A percentile compares a stretch with the other conserved stretches of the same genome.
These are phyloP conservation scores for Metalampra italica DNA, from an alignment of 2,888 invertebrate species.

Conservation along the genomic window DNA sequence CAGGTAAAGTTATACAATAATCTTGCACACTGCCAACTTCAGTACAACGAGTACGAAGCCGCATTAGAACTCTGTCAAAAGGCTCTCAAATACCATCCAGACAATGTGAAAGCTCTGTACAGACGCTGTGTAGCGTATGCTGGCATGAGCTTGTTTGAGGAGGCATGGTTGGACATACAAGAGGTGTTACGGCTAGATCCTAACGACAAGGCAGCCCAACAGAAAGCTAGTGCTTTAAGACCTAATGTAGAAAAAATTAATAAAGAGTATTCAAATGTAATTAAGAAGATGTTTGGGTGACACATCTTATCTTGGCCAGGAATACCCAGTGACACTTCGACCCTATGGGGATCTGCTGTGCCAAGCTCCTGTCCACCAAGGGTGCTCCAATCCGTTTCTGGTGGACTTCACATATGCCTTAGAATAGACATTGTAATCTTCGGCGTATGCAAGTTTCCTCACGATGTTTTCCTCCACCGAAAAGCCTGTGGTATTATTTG, in stretches of 20 bases:
- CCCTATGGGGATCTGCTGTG: too few species aligned
- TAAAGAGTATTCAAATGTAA: constrained; percentile 75
- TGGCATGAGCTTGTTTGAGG: constrained; percentile 80
- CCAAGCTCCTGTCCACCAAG: too few species aligned
- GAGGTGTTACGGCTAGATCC: constrained; percentile 79
- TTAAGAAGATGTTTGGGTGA: constrained; percentile 73
- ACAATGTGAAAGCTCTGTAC: constrained; percentile 93
- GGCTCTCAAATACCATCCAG: constrained; percentile 85
- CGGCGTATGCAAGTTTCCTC: too few species aligned
- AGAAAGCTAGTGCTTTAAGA: constrained; percentile 77
- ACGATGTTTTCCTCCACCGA: too few species aligned
- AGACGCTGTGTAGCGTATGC: constrained; percentile 87
- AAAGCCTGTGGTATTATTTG: too few species aligned
- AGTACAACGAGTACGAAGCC: constrained; percentile 81
- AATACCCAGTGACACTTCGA: too few species aligned
- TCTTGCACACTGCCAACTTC: constrained; percentile 88
- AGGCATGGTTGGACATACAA: constrained; percentile 80
- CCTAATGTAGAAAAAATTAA: constrained; percentile 79
- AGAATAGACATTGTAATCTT: too few species aligned
- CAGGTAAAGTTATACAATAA: constrained; percentile 87
- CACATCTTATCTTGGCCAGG: too few species aligned
- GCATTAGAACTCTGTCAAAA: constrained; percentile 85
- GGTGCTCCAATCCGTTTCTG: too few species aligned
- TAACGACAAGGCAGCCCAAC: constrained; percentile 80
- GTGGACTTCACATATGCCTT: too few species aligned